These are phyloP conservation scores for Sitobion miscanthi DNA, from an alignment of 1,140 invertebrate genomes.

Conservation along the genomic window DNA sequence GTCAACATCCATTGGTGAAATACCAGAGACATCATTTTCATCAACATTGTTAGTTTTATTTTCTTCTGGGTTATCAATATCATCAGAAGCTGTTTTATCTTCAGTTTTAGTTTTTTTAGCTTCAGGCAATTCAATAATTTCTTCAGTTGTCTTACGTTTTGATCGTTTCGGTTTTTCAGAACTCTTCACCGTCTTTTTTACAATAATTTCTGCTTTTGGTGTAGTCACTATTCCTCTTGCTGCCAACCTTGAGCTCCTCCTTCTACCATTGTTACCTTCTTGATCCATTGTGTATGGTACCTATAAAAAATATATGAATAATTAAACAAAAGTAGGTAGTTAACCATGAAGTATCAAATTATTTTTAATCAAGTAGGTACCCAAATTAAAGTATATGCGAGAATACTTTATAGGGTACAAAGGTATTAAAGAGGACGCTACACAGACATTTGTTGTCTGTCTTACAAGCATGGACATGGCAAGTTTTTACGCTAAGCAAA, in stretches of 20 bases:
- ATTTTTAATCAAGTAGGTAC: neutral
- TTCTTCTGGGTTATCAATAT: neutral
- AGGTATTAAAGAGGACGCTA: no score
- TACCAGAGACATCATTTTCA: neutral
- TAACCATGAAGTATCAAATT: neutral
- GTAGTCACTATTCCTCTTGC: neutral
- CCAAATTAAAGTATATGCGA: neutral
- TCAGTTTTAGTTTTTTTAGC: slow-evolving; percentile 39
- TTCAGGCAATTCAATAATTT: neutral
- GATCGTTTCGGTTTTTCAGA: slow-evolving; percentile 30
- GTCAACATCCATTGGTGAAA: neutral
- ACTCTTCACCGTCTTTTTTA: neutral
- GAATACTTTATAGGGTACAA: neutral
- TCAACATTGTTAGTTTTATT: neutral
- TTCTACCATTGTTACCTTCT: slow-evolving; percentile 6
- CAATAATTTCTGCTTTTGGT: neutral
- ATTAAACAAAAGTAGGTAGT: neutral
- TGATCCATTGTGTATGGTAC: slow-evolving; percentile 11
- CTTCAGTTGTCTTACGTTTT: slow-evolving; percentile 46
- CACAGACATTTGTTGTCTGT: no score
- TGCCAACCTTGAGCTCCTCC: slow-evolving; percentile 27
- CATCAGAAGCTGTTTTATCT: neutral
- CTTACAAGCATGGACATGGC: no score
- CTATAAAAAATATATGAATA: neutral
- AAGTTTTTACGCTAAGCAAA: no score